Evolutionary conservation across 1,140 invertebrate genomes (phyloP), one percentile per base, ranked within the genome.

Genomic region (Stratiolaelaps scimitus): DNA sequence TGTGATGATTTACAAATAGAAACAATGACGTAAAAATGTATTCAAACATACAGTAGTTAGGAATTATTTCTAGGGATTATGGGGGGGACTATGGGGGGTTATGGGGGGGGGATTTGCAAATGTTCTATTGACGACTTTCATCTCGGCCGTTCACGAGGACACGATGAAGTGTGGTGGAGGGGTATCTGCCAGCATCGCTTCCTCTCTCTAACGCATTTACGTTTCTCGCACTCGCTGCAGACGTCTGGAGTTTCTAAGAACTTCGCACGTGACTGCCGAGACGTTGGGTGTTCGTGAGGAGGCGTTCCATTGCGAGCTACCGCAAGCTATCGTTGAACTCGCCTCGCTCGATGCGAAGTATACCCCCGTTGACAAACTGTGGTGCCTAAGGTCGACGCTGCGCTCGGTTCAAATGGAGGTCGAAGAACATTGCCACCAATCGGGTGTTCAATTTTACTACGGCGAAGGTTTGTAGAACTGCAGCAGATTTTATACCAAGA

Each of bases 331-430:
- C 34, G 53, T 60, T 60, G 53, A 60, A 60, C 34, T 60, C 17
- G 53, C 53, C 26, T 60, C 53, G 4, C 53, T 60, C 2, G 34
- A 60, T 23, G 53, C 53, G 23, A 60, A 60, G 53, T 60, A 60
- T 23, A 60, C 53, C 15, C 53, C 53, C 53, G 53, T 60, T 1
- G 53, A 60, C 34, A 60, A 60, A 23, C 53, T 60, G n/a, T 60
- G 53, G 53, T 60, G 53, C 26, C 17, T 60, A 29, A 26, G 53
- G 4, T 34, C 26, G 15, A 60, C 53, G 20, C 23, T 60, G n/a
- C 34, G 26, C 2, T 60, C 53, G 15, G 26, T 60, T 17, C 53
- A 60, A 34, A 17, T 17, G 15, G 53, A 60, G 23, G 53, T 60
- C 5, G 20, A 26, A 10, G 26, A 26, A 17, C 53, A 60, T 34